Evolutionary conservation across 1,140 invertebrate species (phyloP).

Genomic region (Oedothorax gibbosus): DNA sequence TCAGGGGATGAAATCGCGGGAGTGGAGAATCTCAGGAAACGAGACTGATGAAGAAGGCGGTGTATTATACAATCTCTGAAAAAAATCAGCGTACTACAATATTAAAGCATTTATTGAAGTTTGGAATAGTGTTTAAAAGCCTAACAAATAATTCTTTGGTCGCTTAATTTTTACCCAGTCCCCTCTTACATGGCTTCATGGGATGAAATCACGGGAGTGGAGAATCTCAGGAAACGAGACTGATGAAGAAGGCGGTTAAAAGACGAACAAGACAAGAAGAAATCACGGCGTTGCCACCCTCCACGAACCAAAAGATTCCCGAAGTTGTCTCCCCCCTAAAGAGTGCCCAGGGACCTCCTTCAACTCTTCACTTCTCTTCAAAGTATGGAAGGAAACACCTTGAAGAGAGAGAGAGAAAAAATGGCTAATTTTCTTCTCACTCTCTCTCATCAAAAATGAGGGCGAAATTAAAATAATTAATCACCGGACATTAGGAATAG

Average conservation of each 20-base stretch:
- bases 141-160: too few relatives aligned
- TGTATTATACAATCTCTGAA: too few relatives aligned
- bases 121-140: too few relatives aligned
- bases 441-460: conserved; percentile 55
- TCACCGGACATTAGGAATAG: conserved; percentile 60
- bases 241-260: conserved; percentile 60
- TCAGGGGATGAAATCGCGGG: conserved; percentile 9
- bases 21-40: conserved; percentile 16
- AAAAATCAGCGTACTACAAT: too few relatives aligned
- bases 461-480: conserved; percentile 61
- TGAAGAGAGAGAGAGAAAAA: conserved; percentile 3
- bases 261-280: conserved; percentile 56
- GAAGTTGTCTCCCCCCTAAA: conserved; percentile 52
- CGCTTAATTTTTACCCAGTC: neutral
- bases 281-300: conserved; percentile 45
- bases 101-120: too few relatives aligned
- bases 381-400: conserved; percentile 40
- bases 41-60: conserved; percentile 61
- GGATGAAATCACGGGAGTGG: neutral
- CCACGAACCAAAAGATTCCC: neutral
- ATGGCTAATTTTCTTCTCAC: conserved; percentile 10
- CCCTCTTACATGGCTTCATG: neutral
- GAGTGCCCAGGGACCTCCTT: conserved; percentile 42
- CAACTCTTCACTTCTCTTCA: conserved; percentile 27
- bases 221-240: conserved; percentile 44